These are phyloP conservation scores for Bruchidius siliquastri DNA, from an alignment of 2,888 invertebrate species.

Conservation along the genomic window DNA sequence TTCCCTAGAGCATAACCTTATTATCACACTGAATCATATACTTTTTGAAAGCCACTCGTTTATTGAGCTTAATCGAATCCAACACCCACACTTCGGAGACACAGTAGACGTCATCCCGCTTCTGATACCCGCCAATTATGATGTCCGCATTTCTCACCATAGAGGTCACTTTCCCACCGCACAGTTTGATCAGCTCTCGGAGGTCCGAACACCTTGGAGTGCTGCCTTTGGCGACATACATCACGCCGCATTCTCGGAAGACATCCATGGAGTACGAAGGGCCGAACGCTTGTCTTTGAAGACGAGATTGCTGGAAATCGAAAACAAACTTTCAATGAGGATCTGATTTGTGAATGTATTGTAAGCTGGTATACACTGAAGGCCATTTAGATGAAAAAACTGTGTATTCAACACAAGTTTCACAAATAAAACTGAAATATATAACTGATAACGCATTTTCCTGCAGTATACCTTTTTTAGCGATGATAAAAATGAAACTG, in stretches of 20 bases:
- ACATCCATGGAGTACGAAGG: conserved; percentile 54
- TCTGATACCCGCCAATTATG: conserved; percentile 48
- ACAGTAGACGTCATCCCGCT: conserved; percentile 39
- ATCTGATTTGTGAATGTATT: too few species aligned
- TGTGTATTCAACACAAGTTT: too few species aligned
- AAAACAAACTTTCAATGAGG: not conserved
- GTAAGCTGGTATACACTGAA: too few species aligned
- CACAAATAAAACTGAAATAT: too few species aligned
- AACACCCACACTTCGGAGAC: conserved; percentile 59
- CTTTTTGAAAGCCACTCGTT: conserved; percentile 39
- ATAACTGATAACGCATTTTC: too few species aligned
- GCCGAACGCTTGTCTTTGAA: conserved; percentile 60
- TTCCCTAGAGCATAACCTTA: conserved; percentile 1
- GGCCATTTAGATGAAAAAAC: too few species aligned
- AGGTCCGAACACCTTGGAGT: conserved; percentile 52
- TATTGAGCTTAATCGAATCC: conserved; percentile 58
- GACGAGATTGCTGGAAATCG: conserved; percentile 54
- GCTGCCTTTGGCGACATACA: conserved; percentile 53
- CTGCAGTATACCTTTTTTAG: too few species aligned
- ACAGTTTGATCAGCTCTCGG: conserved; percentile 55
- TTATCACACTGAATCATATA: conserved; percentile 36
- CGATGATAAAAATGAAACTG: too few species aligned
- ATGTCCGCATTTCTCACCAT: conserved; percentile 50
- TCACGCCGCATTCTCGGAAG: conserved; percentile 54
- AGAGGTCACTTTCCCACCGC: conserved; percentile 54